Conservation (phyloP, 2,888 invertebrate genomes). For the Platynereis dumerilii region DNA sequence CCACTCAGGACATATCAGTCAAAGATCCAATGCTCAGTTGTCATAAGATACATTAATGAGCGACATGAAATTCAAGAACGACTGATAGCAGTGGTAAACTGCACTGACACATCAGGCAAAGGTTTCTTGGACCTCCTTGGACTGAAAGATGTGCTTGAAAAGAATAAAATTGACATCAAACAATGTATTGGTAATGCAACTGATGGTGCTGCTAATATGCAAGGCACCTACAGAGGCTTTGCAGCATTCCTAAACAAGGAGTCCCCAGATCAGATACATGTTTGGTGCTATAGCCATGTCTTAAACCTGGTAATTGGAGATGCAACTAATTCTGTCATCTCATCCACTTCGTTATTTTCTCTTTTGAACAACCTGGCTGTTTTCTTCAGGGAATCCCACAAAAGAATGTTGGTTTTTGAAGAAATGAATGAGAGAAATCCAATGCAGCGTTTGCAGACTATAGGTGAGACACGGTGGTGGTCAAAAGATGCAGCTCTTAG, state of each 20-base stretch:
- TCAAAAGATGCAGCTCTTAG: conserved; percentile 7
- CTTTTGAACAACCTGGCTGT: neutral
- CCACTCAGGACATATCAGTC: conserved; percentile 2
- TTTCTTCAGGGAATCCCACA: conserved; percentile 6
- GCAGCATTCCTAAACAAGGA: conserved; percentile 11
- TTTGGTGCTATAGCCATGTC: conserved; percentile 17
- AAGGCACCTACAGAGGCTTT: conserved; percentile 13
- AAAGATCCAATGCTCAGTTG: neutral
- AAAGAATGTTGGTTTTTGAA: conserved; percentile 6
- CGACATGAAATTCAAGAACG: neutral
- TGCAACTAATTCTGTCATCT: neutral
- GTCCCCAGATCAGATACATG: conserved; percentile 8
- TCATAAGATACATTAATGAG: neutral
- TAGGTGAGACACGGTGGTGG: conserved; percentile 10
- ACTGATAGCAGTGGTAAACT: neutral
- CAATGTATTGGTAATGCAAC: conserved; percentile 11
- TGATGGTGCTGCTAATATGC: conserved; percentile 18
- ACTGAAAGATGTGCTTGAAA: conserved; percentile 4
- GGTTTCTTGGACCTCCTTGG: conserved; percentile 3
- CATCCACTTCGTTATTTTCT: conserved; percentile 13
- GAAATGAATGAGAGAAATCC: neutral
- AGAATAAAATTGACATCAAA: conserved; percentile 2
- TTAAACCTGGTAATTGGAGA: conserved; percentile 9
- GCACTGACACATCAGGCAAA: conserved; percentile 7
- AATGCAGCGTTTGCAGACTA: conserved; percentile 4